These are phyloP conservation scores for Dromococcyx pavoninus DNA, from an alignment of 2,797 vertebrate genomes.

Conservation along the genomic window DNA sequence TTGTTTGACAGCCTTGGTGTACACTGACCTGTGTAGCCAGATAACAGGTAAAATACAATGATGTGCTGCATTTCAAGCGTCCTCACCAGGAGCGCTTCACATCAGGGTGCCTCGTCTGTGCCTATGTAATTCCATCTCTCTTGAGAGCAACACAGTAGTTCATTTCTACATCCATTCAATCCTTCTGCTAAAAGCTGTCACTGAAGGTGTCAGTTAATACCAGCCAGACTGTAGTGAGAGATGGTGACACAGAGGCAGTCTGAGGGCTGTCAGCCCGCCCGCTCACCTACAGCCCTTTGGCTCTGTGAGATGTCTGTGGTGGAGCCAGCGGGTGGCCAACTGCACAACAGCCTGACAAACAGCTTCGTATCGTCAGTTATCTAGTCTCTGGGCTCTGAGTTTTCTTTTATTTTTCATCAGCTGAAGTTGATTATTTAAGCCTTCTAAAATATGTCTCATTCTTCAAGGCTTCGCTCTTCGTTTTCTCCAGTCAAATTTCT, in stretches of 20 bases:
- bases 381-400: neutral
- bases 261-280: neutral
- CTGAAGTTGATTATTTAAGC: neutral
- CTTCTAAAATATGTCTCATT: neutral
- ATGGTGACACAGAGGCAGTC: neutral
- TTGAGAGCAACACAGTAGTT: neutral
- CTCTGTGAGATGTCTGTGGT: neutral
- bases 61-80: neutral
- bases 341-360: neutral
- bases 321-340: neutral
- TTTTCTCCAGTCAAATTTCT: neutral
- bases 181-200: slow-evolving; percentile 14
- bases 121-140: neutral
- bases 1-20: neutral
- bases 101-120: slow-evolving; percentile 27
- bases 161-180: slow-evolving; percentile 26
- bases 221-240: neutral
- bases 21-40: neutral
- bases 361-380: neutral
- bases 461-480: neutral
- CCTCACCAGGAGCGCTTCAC: neutral
- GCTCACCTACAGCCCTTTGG: neutral
- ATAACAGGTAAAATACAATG: neutral
- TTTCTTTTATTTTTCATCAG: neutral
- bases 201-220: slow-evolving; percentile 14